A percentile compares a stretch with the other conserved stretches of the same genome.
Conservation (phyloP, 2,113 vertebrate genomes). For the Cololabis saira region DNA sequence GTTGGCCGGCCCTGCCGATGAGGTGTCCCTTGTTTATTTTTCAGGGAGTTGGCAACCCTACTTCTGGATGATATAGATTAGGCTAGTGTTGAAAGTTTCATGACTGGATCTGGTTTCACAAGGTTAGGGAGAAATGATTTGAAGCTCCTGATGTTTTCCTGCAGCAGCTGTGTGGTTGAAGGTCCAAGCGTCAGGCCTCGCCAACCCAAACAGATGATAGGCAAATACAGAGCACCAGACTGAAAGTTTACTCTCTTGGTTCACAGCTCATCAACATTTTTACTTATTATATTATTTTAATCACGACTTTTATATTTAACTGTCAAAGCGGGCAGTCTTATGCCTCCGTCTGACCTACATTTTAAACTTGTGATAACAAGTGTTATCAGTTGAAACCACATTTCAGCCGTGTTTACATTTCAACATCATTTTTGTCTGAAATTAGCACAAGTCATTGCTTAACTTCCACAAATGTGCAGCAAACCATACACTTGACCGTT, state of each 20-base stretch:
- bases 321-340: too few species aligned
- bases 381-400: not conserved
- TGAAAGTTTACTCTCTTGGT: constrained; percentile 4
- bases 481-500: not conserved
- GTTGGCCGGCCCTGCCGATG: too few species aligned
- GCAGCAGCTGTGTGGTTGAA: constrained; percentile 23
- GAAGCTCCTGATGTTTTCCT: not conserved
- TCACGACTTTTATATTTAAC: not conserved
- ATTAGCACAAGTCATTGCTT: constrained; percentile 4
- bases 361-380: not conserved
- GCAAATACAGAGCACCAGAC: constrained; percentile 27
- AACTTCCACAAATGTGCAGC: constrained; percentile 31
- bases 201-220: constrained; percentile 24
- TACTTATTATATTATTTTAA: too few species aligned
- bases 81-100: not conserved
- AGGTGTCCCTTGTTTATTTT: too few species aligned
- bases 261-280: not conserved
- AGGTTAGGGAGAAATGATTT: not conserved
- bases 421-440: not conserved
- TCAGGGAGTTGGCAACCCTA: too few species aligned
- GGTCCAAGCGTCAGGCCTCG: not conserved
- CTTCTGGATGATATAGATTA: not conserved
- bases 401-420: constrained; percentile 16
- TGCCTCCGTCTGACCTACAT: not conserved
- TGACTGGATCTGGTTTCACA: not conserved